phyloP scores from a whole-genome alignment of 2,797 vertebrate species.

The Nasua narica region DNA sequence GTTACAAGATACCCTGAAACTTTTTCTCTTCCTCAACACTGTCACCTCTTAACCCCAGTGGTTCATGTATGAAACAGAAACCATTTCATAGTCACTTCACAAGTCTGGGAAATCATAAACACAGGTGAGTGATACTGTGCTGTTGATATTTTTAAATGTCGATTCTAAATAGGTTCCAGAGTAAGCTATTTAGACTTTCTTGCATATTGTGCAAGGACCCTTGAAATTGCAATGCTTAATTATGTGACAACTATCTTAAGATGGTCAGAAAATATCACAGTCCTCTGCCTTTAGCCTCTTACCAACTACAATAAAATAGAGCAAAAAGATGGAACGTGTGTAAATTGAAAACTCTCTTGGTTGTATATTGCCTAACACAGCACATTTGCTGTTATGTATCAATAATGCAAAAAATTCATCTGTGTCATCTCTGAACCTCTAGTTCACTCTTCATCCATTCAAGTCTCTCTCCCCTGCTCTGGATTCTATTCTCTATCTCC shows the following conservation, averaged over 20 bases:
- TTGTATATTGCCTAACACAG: conserved; percentile 9
- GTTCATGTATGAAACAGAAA: conserved; percentile 49
- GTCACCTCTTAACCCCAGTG: conserved; percentile 49
- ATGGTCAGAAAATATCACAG: conserved; percentile 58
- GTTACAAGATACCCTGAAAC: neutral
- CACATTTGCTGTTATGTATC: neutral
- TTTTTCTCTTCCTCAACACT: conserved; percentile 47
- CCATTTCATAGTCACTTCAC: conserved; percentile 61
- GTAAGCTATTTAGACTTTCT: conserved; percentile 60
- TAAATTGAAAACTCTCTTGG: conserved; percentile 45
- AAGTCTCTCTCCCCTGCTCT: neutral
- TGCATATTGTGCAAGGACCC: conserved; percentile 48
- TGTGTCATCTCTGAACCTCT: neutral
- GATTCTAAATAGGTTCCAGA: conserved; percentile 71
- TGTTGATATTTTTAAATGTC: conserved; percentile 21
- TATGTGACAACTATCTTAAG: conserved; percentile 70
- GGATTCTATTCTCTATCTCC: neutral
- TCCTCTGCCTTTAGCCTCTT: conserved; percentile 42
- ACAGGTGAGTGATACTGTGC: conserved; percentile 54
- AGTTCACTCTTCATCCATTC: neutral
- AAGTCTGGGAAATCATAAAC: conserved; percentile 62
- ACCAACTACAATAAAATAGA: conserved; percentile 23
- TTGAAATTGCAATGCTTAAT: conserved; percentile 64
- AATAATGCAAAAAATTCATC: neutral
- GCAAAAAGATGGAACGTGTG: neutral